Conservation (phyloP, 2,113 vertebrate genomes). For the Promerops cafer region DNA sequence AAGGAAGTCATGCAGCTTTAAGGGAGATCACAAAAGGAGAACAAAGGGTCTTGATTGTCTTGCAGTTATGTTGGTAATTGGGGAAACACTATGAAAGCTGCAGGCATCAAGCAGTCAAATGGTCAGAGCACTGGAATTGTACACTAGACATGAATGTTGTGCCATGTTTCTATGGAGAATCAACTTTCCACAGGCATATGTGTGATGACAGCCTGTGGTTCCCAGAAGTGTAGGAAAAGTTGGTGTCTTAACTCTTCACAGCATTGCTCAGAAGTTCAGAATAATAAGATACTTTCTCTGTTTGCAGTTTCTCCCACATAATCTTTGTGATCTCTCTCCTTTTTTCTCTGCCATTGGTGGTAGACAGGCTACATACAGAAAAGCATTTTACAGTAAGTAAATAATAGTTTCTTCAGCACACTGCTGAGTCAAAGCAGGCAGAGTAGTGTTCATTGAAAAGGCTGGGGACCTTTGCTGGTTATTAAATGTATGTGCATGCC, state of each 20-base stretch:
- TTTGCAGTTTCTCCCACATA: background rate
- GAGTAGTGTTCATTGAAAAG: background rate
- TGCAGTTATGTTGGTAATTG: background rate
- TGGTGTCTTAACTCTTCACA: background rate
- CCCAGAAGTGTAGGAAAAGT: background rate
- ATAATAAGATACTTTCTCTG: background rate
- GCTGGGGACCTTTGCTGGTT: background rate
- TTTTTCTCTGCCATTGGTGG: background rate
- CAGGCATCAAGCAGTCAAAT: background rate
- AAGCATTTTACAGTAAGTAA: background rate
- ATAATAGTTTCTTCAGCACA: background rate
- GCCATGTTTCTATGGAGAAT: background rate
- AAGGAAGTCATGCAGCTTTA: background rate
- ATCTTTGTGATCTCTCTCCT: background rate
- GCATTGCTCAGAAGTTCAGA: background rate
- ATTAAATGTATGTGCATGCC: background rate
- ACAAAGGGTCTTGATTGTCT: accelerated
- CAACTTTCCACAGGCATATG: background rate
- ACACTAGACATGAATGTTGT: background rate
- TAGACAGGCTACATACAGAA: background rate
- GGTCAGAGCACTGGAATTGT: background rate
- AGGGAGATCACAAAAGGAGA: background rate
- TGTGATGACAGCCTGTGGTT: background rate
- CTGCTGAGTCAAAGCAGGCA: background rate
- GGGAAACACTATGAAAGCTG: background rate